These are phyloP conservation scores for Dastarcus helophoroides DNA, from an alignment of 2,888 invertebrate genomes.

Conservation along the genomic window DNA sequence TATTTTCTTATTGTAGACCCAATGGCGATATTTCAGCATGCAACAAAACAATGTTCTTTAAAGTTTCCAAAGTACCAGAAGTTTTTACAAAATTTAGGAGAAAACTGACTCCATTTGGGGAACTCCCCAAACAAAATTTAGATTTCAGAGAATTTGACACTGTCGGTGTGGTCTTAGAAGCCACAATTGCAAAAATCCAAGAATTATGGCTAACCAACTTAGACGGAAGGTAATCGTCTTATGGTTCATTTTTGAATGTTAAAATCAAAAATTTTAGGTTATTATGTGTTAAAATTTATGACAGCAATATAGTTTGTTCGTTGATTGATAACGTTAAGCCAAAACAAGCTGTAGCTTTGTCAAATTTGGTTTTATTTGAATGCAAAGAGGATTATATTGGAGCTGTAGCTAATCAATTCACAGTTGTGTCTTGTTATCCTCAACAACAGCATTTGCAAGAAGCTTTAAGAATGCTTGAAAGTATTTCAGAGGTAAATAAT, in stretches of 20 bases:
- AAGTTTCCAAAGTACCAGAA: conserved; percentile 10
- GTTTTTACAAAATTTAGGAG: conserved; percentile 22
- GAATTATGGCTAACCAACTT: conserved; percentile 48
- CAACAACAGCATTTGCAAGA: conserved; percentile 40
- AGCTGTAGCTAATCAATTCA: conserved; percentile 50
- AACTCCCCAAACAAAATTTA: conserved; percentile 32
- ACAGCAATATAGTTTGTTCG: conserved; percentile 37
- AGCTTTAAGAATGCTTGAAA: conserved; percentile 38
- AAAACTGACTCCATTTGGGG: conserved; percentile 34
- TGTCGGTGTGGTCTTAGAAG: conserved; percentile 52
- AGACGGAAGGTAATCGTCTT: conserved; percentile 43
- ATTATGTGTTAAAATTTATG: conserved; percentile 36
- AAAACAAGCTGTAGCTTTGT: conserved; percentile 46
- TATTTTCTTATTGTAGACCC: conserved; percentile 17
- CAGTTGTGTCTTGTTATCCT: conserved; percentile 50
- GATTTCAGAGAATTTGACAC: conserved; percentile 62
- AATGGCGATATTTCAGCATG: conserved; percentile 24
- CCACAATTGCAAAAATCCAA: conserved; percentile 43
- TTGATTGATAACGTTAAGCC: conserved; percentile 44
- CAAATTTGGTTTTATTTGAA: conserved; percentile 51
- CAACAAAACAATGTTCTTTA: conserved; percentile 22
- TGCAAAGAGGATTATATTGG: conserved; percentile 42
- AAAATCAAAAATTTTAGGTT: conserved; percentile 35
- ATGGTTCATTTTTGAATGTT: too few relatives aligned
- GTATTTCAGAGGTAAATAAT: too few relatives aligned